Evolutionary conservation across 2,113 vertebrate species (phyloP).

Genomic region (Phylloscopus trochiloides): DNA sequence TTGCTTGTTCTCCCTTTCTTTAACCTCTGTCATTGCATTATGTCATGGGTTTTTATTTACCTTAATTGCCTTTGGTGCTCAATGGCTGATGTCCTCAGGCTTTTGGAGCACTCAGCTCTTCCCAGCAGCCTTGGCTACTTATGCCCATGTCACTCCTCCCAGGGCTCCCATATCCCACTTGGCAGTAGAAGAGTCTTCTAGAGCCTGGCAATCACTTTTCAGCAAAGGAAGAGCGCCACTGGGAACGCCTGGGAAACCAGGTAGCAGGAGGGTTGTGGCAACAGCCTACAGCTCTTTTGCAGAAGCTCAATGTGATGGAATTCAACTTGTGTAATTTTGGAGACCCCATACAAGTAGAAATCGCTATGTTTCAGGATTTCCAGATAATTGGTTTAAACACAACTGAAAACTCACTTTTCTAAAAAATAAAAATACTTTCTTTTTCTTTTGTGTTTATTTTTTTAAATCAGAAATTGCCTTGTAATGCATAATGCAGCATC

Average conservation of each 20-base stretch:
- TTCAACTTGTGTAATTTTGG: neutral
- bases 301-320: neutral
- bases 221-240: neutral
- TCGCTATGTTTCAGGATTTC: neutral
- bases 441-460: neutral
- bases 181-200: neutral
- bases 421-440: neutral
- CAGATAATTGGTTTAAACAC: neutral
- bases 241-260: neutral
- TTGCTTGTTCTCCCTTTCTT: neutral
- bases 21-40: neutral
- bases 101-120: neutral
- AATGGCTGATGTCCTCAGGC: neutral
- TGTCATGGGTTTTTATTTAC: neutral
- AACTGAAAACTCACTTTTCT: neutral
- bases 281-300: neutral
- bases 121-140: neutral
- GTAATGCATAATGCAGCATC: neutral
- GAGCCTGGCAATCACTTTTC: neutral
- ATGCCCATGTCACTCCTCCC: rapidly evolving
- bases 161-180: neutral
- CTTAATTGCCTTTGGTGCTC: neutral
- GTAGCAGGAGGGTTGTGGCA: neutral
- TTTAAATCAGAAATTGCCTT: neutral
- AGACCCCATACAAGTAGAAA: neutral